Conservation (phyloP, 2,113 vertebrate genomes). For the Ellobius talpinus region DNA sequence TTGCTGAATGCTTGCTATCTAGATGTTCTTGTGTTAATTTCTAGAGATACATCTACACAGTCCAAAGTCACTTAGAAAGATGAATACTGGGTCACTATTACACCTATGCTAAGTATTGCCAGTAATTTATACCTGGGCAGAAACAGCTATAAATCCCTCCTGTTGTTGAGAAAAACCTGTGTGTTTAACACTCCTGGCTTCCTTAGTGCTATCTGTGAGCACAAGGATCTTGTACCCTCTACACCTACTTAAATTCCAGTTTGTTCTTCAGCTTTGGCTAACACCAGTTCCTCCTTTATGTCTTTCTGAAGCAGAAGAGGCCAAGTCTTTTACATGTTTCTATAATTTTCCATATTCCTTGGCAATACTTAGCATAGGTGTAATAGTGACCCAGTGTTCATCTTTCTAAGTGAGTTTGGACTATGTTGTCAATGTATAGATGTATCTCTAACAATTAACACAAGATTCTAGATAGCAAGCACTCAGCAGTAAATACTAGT, state of each 20-base stretch:
- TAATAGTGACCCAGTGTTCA: neutral
- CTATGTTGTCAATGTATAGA: neutral
- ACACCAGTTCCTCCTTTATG: neutral
- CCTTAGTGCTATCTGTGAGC: neutral
- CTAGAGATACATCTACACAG: neutral
- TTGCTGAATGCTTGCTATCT: neutral
- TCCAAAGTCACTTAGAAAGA: neutral
- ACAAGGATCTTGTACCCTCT: neutral
- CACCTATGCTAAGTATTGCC: neutral
- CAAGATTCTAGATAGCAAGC: neutral
- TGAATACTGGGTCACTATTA: neutral
- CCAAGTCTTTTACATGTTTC: neutral
- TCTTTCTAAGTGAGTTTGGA: conserved; percentile 3
- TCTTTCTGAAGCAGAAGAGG: neutral
- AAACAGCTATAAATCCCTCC: neutral
- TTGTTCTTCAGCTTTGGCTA: neutral
- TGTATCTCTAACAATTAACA: neutral
- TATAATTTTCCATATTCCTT: neutral
- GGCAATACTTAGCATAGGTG: neutral
- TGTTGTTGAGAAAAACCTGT: neutral
- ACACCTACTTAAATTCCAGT: neutral
- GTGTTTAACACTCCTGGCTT: neutral
- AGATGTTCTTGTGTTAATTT: neutral
- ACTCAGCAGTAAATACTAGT: conserved; percentile 23
- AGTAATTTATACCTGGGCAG: neutral